Evolutionary conservation across 2,888 invertebrate species (phyloP).

Genomic region (Rhimphoctona megacephalus): DNA sequence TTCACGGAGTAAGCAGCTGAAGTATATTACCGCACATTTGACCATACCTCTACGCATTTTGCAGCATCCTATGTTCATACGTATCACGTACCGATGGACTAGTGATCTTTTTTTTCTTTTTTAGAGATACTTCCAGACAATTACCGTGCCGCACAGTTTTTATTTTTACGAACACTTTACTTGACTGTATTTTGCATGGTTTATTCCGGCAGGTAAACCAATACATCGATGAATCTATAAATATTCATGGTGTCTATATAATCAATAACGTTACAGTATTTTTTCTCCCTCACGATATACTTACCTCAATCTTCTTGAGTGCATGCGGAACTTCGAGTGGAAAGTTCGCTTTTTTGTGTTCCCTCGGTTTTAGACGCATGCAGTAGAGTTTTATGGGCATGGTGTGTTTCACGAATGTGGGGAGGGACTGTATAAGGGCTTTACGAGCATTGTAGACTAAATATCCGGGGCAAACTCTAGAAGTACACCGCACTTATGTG

Average conservation of each 20-base stretch:
- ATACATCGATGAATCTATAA: background rate
- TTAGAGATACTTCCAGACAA: conserved; percentile 8
- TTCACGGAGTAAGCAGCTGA: background rate
- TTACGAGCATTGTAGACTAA: conserved; percentile 71
- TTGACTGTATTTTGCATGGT: conserved; percentile 22
- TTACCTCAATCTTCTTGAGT: conserved; percentile 12
- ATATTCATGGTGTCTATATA: background rate
- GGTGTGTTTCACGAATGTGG: conserved; percentile 42
- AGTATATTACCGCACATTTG: conserved; percentile 9
- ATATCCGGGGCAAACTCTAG: conserved; percentile 55
- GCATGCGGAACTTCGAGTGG: conserved; percentile 9
- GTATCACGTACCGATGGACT: background rate
- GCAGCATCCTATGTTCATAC: background rate
- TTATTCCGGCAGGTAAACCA: background rate
- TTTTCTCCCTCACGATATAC: conserved; percentile 15
- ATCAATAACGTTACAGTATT: conserved; percentile 2
- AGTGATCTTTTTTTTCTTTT: background rate
- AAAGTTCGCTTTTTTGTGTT: conserved; percentile 22
- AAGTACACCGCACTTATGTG: background rate
- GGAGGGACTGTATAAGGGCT: conserved; percentile 40
- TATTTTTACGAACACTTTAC: conserved; percentile 21
- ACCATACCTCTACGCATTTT: background rate
- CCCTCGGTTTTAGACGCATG: conserved; percentile 12
- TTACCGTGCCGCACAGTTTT: conserved; percentile 32
- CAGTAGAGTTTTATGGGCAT: conserved; percentile 35